Evolutionary conservation across 1,140 invertebrate genomes (phyloP).

Genomic region (Maniola jurtina): DNA sequence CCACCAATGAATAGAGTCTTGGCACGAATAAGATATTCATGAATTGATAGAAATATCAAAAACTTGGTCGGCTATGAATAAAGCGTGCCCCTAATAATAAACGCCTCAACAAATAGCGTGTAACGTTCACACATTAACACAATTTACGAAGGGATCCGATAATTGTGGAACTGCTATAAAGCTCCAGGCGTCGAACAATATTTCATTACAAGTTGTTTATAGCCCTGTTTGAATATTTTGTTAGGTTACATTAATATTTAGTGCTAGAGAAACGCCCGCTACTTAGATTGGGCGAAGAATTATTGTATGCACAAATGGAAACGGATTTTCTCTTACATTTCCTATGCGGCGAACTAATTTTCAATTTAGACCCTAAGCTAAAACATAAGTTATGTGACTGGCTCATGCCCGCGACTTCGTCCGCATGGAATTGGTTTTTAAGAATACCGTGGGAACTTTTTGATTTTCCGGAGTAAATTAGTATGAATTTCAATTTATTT

Average conservation of each 20-base stretch:
- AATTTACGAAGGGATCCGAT: slow-evolving; percentile 31
- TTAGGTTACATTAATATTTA: slow-evolving; percentile 18
- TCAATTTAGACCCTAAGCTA: too few species aligned
- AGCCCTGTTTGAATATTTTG: slow-evolving; percentile 25
- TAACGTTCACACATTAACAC: slow-evolving; percentile 26
- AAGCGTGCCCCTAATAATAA: slow-evolving; percentile 5
- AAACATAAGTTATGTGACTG: too few species aligned
- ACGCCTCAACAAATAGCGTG: slow-evolving; percentile 19
- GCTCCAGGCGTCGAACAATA: slow-evolving; percentile 40
- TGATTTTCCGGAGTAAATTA: too few species aligned
- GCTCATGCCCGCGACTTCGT: too few species aligned
- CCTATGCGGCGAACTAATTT: too few species aligned
- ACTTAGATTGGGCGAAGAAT: slow-evolving; percentile 4
- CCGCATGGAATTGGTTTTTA: too few species aligned
- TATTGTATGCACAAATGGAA: slow-evolving; percentile 1
- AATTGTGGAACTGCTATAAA: slow-evolving; percentile 24
- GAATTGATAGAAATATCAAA: neutral
- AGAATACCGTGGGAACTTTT: too few species aligned
- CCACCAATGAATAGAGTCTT: too few species aligned
- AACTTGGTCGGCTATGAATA: neutral
- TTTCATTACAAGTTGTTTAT: slow-evolving; percentile 45
- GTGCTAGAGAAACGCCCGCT: slow-evolving; percentile 11
- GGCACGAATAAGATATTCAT: too few species aligned
- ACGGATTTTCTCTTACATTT: neutral
- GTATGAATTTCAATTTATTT: too few species aligned